phyloP scores from a whole-genome alignment of 37 sponge, comb jelly and placozoan genomes.

The Amphimedon queenslandica region DNA sequence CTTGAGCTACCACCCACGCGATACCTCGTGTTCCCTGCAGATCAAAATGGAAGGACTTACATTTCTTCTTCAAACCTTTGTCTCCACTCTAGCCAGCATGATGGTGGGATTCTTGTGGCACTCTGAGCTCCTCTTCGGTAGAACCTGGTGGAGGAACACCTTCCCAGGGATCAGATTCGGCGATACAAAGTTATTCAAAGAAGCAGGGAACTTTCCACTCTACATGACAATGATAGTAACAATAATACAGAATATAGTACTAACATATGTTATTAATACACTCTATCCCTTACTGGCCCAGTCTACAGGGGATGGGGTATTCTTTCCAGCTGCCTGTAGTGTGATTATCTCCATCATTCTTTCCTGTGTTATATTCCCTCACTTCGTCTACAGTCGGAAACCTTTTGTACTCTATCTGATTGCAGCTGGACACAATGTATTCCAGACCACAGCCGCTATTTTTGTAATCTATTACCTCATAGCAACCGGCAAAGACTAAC shows the following conservation, averaged over 20 bases:
- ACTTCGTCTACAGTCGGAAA: not conserved
- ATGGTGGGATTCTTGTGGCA: conserved; percentile 16
- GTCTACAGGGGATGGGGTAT: not conserved
- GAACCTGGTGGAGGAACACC: conserved; percentile 16
- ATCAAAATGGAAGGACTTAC: not conserved
- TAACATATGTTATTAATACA: not conserved
- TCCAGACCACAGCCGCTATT: not conserved
- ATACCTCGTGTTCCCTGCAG: too few species aligned
- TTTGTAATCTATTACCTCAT: too few species aligned
- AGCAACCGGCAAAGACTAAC: too few species aligned
- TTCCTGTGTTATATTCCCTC: conserved; percentile 10
- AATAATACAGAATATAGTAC: conserved; percentile 1
- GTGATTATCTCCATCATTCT: not conserved
- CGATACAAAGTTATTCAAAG: not conserved
- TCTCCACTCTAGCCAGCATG: conserved; percentile 8
- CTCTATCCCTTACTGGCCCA: not conserved
- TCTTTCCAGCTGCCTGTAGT: not conserved
- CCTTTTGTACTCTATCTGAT: conserved; percentile 5
- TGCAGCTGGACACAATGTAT: conserved; percentile 1
- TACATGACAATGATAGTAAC: not conserved
- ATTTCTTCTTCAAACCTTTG: not conserved
- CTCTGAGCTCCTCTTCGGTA: conserved; percentile 8
- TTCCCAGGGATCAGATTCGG: conserved; percentile 17
- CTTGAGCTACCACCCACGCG: too few species aligned
- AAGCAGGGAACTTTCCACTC: not conserved